These are phyloP conservation scores for Archegozetes longisetosus DNA, from an alignment of 1,140 invertebrate genomes.

Conservation along the genomic window DNA sequence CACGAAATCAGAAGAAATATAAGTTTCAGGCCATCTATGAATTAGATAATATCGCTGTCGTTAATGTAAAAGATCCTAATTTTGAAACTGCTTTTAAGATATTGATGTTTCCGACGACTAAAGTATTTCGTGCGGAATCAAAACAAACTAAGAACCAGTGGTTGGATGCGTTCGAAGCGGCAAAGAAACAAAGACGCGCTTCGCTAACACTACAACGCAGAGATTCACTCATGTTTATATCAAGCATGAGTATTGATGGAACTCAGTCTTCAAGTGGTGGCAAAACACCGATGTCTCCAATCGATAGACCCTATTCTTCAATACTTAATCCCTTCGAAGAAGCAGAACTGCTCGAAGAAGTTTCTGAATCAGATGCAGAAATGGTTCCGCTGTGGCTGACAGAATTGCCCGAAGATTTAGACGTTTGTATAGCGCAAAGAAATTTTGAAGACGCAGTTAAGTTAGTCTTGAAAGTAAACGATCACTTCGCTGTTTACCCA, in stretches of 20 bases:
- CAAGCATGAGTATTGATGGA: not conserved
- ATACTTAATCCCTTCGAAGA: conserved; percentile 19
- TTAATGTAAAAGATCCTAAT: conserved; percentile 56
- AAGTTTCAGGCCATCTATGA: conserved; percentile 80
- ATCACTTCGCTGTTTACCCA: conserved; percentile 23
- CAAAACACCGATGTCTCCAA: conserved; percentile 2
- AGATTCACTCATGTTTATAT: conserved; percentile 6
- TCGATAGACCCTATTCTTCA: conserved; percentile 1
- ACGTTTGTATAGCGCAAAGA: conserved; percentile 89
- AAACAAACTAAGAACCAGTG: conserved; percentile 55
- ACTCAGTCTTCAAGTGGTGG: not conserved
- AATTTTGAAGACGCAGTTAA: conserved; percentile 88
- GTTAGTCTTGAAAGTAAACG: conserved; percentile 46
- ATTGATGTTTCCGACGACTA: conserved; percentile 75
- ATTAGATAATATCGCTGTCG: conserved; percentile 75
- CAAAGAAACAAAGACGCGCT: conserved; percentile 47
- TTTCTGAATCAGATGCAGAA: conserved; percentile 16
- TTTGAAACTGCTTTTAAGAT: conserved; percentile 87
- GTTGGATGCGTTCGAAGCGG: conserved; percentile 80
- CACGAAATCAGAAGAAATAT: conserved; percentile 41
- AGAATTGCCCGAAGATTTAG: conserved; percentile 83
- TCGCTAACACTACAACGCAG: conserved; percentile 10
- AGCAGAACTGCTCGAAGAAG: conserved; percentile 25
- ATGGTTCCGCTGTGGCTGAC: conserved; percentile 66
- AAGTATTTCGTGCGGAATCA: conserved; percentile 23